Conservation (phyloP, 2,113 vertebrate genomes). For the Podilymbus podiceps region DNA sequence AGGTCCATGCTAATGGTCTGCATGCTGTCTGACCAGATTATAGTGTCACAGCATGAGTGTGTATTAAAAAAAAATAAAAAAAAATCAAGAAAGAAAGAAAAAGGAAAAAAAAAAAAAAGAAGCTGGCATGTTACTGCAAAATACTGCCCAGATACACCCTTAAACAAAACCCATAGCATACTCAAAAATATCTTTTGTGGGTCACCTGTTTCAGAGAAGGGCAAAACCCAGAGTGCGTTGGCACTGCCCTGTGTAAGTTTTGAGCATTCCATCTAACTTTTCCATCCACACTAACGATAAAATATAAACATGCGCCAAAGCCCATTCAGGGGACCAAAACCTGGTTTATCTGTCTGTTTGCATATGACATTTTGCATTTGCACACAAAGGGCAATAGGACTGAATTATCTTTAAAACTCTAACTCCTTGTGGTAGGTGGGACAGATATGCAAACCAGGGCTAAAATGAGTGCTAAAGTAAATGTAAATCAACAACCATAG, state of each 20-base stretch:
- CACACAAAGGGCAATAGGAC: neutral
- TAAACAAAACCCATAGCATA: neutral
- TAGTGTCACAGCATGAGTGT: neutral
- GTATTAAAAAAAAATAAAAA: neutral
- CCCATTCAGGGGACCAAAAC: neutral
- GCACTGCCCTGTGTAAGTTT: neutral
- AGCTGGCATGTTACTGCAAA: neutral
- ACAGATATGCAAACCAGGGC: neutral
- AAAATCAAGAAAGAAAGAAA: too few relatives aligned
- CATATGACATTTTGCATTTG: neutral
- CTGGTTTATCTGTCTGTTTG: neutral
- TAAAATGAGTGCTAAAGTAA: neutral
- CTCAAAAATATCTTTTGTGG: neutral
- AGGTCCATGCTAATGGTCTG: neutral
- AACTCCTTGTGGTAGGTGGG: neutral
- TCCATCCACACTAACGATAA: neutral
- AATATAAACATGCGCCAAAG: neutral
- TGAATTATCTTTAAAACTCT: neutral
- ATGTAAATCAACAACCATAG: neutral
- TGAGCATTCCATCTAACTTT: neutral
- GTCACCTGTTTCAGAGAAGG: neutral
- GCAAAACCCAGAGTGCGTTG: neutral
- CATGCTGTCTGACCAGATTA: neutral
- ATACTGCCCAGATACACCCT: neutral
- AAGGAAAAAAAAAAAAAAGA: neutral